A percentile compares a stretch with the other conserved stretches of the same genome.
Conservation (phyloP, 2,113 vertebrate genomes). For the Camelus dromedarius region DNA sequence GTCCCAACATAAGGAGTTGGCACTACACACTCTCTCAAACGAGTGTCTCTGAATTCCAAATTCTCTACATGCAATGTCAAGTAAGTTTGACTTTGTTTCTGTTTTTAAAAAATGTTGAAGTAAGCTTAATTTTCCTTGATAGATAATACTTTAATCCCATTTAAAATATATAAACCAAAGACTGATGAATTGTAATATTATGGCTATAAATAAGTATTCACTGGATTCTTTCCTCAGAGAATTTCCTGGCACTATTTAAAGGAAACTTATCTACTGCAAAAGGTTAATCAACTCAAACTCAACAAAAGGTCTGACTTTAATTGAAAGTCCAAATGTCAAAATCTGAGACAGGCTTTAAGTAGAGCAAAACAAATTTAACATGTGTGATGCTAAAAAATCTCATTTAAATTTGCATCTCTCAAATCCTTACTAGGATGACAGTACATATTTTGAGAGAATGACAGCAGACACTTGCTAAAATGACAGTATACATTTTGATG, state of each 20-base stretch:
- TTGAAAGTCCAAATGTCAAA: conserved; percentile 84
- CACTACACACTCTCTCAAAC: not conserved
- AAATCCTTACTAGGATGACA: conserved; percentile 64
- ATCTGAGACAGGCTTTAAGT: conserved; percentile 75
- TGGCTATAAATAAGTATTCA: conserved; percentile 68
- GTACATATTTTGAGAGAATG: conserved; percentile 57
- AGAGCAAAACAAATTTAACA: conserved; percentile 78
- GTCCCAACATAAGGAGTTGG: not conserved
- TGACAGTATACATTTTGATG: conserved; percentile 41
- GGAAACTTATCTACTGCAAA: conserved; percentile 76
- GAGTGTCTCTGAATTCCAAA: conserved; percentile 46
- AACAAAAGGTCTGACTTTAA: conserved; percentile 79
- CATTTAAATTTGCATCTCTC: conserved; percentile 67
- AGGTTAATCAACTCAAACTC: conserved; percentile 82
- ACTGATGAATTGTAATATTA: conserved; percentile 41
- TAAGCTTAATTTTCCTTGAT: conserved; percentile 52
- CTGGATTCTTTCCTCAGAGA: conserved; percentile 52
- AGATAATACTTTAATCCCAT: conserved; percentile 73
- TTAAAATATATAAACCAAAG: conserved; percentile 73
- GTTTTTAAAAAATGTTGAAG: not conserved
- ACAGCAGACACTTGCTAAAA: conserved; percentile 61
- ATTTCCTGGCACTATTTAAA: conserved; percentile 66
- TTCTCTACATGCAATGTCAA: not conserved
- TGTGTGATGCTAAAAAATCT: conserved; percentile 69
- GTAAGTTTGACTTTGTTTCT: not conserved